Percentiles rank a stretch among this genome's conserved stretches.
phyloP scores from a whole-genome alignment of 2,888 invertebrate species.

The Melinaea menophilus region DNA sequence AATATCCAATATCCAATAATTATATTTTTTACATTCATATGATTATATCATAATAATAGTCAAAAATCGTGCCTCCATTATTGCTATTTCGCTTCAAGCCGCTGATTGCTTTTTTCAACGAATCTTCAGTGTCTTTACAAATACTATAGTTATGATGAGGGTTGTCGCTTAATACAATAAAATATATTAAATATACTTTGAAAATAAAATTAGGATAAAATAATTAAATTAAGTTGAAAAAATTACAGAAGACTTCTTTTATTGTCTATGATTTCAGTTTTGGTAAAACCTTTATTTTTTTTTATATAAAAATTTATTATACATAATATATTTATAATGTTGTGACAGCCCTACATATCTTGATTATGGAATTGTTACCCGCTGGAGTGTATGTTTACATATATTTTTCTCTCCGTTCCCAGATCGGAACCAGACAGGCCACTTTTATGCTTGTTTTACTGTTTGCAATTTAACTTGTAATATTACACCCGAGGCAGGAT shows the following conservation, averaged over 20 bases:
- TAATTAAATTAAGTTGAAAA: no score
- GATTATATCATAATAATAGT: no score
- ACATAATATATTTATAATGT: no score
- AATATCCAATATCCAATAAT: no score
- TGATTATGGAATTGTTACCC: conserved; percentile 24
- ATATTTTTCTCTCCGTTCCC: conserved; percentile 42
- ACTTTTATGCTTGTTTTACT: conserved; percentile 69
- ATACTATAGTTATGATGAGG: conserved; percentile 12
- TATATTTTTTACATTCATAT: no score
- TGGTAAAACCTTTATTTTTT: no score
- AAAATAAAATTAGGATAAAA: no score
- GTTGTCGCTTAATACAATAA: conserved; percentile 4
- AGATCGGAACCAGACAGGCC: conserved; percentile 55
- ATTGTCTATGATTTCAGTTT: no score
- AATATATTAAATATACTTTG: background rate
- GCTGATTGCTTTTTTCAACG: conserved; percentile 40
- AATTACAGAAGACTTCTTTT: no score
- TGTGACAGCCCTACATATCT: conserved; percentile 16
- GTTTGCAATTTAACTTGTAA: conserved; percentile 70
- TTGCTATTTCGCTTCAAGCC: conserved; percentile 13
- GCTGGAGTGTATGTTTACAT: conserved; percentile 26
- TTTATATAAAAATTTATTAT: no score
- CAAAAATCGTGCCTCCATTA: no score
- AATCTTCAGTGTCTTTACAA: conserved; percentile 23
- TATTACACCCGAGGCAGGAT: conserved; percentile 50